Percentiles rank a stretch among this genome's conserved stretches.
phyloP scores from a whole-genome alignment of 2,797 vertebrate species.

The Phylloscopus collybita region DNA sequence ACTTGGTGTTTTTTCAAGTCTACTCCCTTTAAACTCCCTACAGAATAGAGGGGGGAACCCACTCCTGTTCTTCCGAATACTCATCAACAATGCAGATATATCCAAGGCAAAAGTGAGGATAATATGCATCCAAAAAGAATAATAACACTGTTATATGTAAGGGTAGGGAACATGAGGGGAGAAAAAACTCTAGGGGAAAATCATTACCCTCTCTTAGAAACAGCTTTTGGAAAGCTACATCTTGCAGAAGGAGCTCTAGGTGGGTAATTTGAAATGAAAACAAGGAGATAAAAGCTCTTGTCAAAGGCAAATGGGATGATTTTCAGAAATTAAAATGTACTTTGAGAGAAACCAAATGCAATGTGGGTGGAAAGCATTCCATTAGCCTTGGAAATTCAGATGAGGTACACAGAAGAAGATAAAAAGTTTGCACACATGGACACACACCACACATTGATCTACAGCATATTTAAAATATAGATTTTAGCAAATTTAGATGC shows the following conservation, averaged over 20 bases:
- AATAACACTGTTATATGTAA: not conserved
- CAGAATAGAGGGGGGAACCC: not conserved
- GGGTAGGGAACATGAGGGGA: not conserved
- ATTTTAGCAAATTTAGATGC: conserved; percentile 1
- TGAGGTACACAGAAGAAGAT: not conserved
- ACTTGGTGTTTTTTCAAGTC: not conserved
- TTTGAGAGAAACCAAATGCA: conserved; percentile 40
- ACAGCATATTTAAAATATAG: not conserved
- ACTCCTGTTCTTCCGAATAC: not conserved
- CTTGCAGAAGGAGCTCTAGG: conserved; percentile 22
- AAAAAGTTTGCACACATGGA: not conserved
- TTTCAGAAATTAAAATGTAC: conserved; percentile 61
- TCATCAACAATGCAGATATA: not conserved
- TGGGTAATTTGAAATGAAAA: conserved; percentile 50
- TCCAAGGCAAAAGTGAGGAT: not conserved
- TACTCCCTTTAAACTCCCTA: not conserved
- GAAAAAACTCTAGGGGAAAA: conserved; percentile 34
- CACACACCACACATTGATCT: not conserved
- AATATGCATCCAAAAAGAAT: not conserved
- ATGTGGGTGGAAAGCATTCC: conserved; percentile 64
- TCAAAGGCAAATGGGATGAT: conserved; percentile 42
- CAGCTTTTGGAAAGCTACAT: conserved; percentile 9
- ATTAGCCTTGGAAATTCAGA: conserved; percentile 61
- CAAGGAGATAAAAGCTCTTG: conserved; percentile 65
- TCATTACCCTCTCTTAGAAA: conserved; percentile 18